phyloP scores from a whole-genome alignment of 2,797 vertebrate species.

The Epinephelus awoara region DNA sequence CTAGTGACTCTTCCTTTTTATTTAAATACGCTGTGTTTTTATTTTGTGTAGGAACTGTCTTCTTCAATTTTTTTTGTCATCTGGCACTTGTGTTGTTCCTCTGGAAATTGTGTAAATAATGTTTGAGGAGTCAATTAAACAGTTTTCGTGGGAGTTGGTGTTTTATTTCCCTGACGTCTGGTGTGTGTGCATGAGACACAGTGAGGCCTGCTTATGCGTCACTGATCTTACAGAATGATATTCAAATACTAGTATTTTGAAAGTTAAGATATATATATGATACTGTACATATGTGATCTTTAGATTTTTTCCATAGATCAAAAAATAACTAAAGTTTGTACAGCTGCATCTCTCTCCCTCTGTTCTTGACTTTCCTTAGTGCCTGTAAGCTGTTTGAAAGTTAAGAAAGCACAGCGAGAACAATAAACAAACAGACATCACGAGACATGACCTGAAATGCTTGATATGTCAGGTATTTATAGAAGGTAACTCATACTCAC shows the following conservation, averaged over 20 bases:
- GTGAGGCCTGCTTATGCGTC: no score
- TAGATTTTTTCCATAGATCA: no score
- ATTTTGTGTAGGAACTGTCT: slow-evolving; percentile 62
- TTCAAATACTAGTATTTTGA: background rate
- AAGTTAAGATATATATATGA: background rate
- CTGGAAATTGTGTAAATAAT: slow-evolving; percentile 85
- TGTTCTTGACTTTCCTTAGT: background rate
- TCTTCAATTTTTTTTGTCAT: slow-evolving; percentile 60
- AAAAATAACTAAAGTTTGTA: background rate
- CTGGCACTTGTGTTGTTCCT: slow-evolving; percentile 76
- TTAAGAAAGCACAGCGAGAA: background rate
- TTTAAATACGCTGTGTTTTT: slow-evolving; percentile 74
- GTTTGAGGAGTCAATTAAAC: slow-evolving; percentile 81
- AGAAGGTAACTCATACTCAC: slow-evolving; percentile 3
- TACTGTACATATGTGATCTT: background rate
- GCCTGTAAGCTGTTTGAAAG: background rate
- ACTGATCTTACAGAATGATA: slow-evolving; percentile 2
- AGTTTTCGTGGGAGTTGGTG: slow-evolving; percentile 74
- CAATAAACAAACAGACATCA: background rate
- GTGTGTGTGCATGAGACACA: background rate
- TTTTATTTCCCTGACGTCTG: slow-evolving; percentile 33
- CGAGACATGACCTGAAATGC: slow-evolving; percentile 18
- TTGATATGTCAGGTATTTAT: slow-evolving; percentile 58
- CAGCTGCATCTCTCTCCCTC: background rate
- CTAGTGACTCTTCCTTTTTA: slow-evolving; percentile 64